These are phyloP conservation scores for Cochlearius cochlearius DNA, from an alignment of 2,113 vertebrate genomes.

Conservation along the genomic window DNA sequence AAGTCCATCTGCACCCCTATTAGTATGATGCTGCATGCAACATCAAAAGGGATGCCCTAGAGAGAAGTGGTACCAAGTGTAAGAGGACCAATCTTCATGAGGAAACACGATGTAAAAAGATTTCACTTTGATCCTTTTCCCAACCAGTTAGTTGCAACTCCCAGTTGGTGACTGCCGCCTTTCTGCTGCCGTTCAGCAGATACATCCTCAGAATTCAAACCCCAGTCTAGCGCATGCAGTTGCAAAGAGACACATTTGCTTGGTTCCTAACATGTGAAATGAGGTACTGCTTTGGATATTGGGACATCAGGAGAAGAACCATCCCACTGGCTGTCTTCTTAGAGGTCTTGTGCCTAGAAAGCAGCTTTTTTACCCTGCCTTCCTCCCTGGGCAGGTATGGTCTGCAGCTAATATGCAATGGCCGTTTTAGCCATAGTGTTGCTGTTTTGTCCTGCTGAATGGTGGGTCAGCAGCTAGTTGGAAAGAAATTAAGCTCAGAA, in stretches of 20 bases:
- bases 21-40: not conserved
- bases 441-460: not conserved
- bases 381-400: too few species aligned
- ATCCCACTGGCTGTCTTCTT: not conserved
- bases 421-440: not conserved
- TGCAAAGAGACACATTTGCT: not conserved
- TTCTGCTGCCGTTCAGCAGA: not conserved
- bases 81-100: not conserved
- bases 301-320: not conserved
- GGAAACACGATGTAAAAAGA: not conserved
- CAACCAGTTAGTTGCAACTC: not conserved
- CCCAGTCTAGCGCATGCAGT: not conserved
- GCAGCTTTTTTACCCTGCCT: not conserved
- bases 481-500: not conserved
- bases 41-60: slow-evolving; percentile 2
- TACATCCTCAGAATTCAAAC: not conserved
- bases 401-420: not conserved
- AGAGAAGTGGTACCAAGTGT: not conserved
- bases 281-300: not conserved
- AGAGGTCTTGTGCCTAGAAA: not conserved
- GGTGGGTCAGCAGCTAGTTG: not conserved
- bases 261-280: not conserved
- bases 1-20: not conserved
- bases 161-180: not conserved
- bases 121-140: not conserved